Conservation (phyloP, 92 coral and sea anemone species). For the Micromussa lordhowensis region DNA sequence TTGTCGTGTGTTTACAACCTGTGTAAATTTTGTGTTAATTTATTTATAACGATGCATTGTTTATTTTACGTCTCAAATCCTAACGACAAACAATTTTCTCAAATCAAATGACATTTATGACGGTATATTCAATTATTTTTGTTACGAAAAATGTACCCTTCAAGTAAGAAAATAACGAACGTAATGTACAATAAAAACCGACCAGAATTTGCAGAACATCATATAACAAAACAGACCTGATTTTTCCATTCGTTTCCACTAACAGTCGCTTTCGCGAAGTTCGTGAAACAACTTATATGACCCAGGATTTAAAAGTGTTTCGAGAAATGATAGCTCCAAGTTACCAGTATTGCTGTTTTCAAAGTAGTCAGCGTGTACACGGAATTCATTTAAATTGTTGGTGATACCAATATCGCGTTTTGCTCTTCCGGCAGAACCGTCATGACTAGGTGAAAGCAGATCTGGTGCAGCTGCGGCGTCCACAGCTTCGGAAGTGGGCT, state of each 20-base stretch:
- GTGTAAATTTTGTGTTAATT: too few relatives aligned
- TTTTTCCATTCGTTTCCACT: too few relatives aligned
- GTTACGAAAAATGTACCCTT: neutral
- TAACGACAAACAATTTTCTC: neutral
- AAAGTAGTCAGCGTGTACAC: neutral
- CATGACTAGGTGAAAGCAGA: neutral
- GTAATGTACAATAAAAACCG: neutral
- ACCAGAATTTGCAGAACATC: too few relatives aligned
- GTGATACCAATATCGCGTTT: neutral
- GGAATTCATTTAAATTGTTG: neutral
- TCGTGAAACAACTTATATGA: neutral
- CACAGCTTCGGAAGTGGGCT: neutral
- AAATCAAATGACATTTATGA: neutral
- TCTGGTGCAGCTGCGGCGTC: neutral
- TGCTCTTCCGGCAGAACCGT: neutral
- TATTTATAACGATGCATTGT: neutral
- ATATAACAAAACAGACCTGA: too few relatives aligned
- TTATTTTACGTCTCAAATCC: neutral
- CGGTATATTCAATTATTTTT: neutral
- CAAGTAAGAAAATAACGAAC: neutral
- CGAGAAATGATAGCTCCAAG: neutral
- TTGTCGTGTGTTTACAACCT: too few relatives aligned
- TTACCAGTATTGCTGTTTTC: neutral
- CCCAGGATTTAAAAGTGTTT: constrained; percentile 2
- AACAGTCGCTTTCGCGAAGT: constrained; percentile 33